Percentiles rank a stretch among this genome's conserved stretches.
These are phyloP conservation scores for Morpho helenor DNA, from an alignment of 2,888 invertebrate species.

Conservation along the genomic window DNA sequence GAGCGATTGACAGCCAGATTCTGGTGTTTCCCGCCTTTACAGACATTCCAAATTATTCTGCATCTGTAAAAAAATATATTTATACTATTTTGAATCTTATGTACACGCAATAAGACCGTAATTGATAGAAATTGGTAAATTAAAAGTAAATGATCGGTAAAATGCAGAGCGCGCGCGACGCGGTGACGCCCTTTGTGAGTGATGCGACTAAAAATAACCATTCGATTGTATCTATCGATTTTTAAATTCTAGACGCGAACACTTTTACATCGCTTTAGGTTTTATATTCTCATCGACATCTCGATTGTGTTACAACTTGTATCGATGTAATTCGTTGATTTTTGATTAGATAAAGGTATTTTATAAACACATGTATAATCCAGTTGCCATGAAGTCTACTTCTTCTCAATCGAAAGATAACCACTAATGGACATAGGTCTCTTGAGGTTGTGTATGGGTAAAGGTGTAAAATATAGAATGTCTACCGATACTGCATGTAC, in stretches of 20 bases:
- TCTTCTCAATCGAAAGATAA: no score
- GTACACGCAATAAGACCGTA: background rate
- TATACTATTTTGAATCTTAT: slow-evolving; percentile 15
- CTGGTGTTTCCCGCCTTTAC: slow-evolving; percentile 56
- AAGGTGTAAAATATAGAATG: no score
- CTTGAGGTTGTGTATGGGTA: no score
- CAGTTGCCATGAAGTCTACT: no score
- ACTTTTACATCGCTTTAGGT: slow-evolving; percentile 12
- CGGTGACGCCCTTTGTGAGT: slow-evolving; percentile 48
- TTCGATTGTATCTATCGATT: slow-evolving; percentile 42
- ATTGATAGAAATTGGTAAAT: background rate
- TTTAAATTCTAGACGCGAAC: slow-evolving; percentile 20
- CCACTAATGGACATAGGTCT: no score
- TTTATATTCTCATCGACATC: slow-evolving; percentile 18
- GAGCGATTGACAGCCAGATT: slow-evolving; percentile 62
- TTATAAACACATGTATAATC: background rate
- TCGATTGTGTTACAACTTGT: slow-evolving; percentile 13
- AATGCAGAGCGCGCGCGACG: slow-evolving; percentile 30
- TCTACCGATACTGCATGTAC: no score
- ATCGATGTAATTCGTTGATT: slow-evolving; percentile 5
- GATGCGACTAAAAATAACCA: slow-evolving; percentile 57
- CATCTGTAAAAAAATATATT: background rate
- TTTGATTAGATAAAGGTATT: background rate
- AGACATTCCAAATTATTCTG: slow-evolving; percentile 10
- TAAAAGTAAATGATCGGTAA: slow-evolving; percentile 14